These are phyloP conservation scores for Chaetophractus vellerosus DNA, from an alignment of 2,797 vertebrate species.

Conservation along the genomic window DNA sequence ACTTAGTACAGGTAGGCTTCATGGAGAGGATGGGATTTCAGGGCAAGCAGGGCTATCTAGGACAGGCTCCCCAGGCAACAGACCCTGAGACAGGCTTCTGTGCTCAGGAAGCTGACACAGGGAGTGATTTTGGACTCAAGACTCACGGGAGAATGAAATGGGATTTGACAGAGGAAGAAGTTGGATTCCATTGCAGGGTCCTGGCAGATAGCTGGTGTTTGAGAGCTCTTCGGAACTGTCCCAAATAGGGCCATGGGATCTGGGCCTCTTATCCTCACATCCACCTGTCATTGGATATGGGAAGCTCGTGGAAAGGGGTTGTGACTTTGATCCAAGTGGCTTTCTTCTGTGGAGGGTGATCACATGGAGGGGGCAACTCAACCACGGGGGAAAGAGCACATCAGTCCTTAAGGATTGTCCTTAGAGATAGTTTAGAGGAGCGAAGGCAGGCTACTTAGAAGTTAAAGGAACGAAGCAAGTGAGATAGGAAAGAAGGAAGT, in stretches of 20 bases:
- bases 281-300: background rate
- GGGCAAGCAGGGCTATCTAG: rapidly evolving
- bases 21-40: background rate
- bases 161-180: background rate
- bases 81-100: too few relatives aligned
- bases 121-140: too few relatives aligned
- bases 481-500: background rate
- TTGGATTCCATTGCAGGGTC: rapidly evolving
- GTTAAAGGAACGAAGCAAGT: too few relatives aligned
- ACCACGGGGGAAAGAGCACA: background rate
- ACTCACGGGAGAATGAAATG: background rate
- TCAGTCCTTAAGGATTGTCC: background rate
- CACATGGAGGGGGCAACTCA: background rate
- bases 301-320: background rate
- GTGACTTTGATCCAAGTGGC: background rate
- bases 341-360: background rate
- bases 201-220: background rate
- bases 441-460: background rate
- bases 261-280: background rate
- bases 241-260: rapidly evolving
- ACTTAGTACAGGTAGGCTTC: background rate
- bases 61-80: background rate
- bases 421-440: background rate
- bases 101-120: background rate
- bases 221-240: background rate